phyloP scores from a whole-genome alignment of 2,113 vertebrate genomes.

The Petrocephalus microphthalmus region DNA sequence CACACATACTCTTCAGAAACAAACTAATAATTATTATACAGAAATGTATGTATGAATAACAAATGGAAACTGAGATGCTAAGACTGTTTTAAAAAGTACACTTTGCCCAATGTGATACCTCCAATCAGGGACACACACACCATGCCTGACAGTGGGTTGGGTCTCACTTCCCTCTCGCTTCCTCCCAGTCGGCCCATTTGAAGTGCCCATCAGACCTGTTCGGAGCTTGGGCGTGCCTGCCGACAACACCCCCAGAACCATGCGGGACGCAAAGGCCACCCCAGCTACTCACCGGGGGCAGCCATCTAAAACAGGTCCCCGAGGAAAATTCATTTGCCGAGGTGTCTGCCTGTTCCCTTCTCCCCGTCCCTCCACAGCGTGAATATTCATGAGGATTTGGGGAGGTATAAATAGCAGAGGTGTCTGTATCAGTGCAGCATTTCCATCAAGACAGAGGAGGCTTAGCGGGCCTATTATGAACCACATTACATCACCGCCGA shows the following conservation, averaged over 20 bases:
- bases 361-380: slow-evolving; percentile 53
- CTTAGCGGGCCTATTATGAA: slow-evolving; percentile 72
- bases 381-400: slow-evolving; percentile 79
- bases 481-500: slow-evolving; percentile 67
- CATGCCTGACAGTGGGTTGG: not conserved
- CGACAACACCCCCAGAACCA: not conserved
- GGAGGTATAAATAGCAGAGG: slow-evolving; percentile 73
- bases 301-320: slow-evolving; percentile 56
- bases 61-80: not conserved
- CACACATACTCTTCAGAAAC: not conserved
- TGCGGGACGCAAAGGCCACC: not conserved
- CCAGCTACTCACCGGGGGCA: slow-evolving; percentile 10
- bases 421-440: slow-evolving; percentile 68
- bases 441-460: slow-evolving; percentile 65
- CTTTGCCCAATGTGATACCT: not conserved
- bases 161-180: not conserved
- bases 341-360: slow-evolving; percentile 56
- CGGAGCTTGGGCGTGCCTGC: not conserved
- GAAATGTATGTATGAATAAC: not conserved
- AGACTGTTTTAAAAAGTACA: not conserved
- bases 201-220: not conserved
- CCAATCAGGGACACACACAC: not conserved
- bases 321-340: slow-evolving; percentile 66
- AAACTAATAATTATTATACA: not conserved
- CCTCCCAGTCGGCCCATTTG: not conserved